phyloP scores from a whole-genome alignment of 2,888 invertebrate species.

The Smittia aterrima region DNA sequence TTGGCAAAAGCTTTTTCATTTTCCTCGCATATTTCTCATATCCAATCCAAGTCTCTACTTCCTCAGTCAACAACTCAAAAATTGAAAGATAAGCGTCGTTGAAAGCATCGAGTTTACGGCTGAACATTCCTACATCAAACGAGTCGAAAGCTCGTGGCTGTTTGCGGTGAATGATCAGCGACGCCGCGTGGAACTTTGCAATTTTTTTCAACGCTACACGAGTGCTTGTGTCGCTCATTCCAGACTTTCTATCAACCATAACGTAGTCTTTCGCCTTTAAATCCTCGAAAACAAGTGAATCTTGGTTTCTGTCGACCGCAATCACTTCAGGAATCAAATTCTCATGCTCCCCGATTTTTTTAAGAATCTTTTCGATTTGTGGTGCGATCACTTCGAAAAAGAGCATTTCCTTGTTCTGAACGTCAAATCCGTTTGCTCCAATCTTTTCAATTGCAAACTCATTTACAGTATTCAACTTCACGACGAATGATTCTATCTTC shows the following conservation, averaged over 20 bases:
- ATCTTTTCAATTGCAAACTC: background rate
- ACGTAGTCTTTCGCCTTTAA: constrained; percentile 57
- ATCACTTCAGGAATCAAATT: constrained; percentile 51
- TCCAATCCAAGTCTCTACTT: constrained; percentile 54
- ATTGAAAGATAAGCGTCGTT: constrained; percentile 45
- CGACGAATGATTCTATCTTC: background rate
- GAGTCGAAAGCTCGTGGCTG: constrained; percentile 46
- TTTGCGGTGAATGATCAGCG: constrained; percentile 53
- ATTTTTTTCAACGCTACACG: constrained; percentile 56
- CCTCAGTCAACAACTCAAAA: constrained; percentile 47
- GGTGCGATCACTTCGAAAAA: constrained; percentile 50
- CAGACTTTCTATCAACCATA: constrained; percentile 56
- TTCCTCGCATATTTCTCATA: constrained; percentile 53
- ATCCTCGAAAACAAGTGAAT: constrained; percentile 52
- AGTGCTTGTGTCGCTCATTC: constrained; percentile 59
- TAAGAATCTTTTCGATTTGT: constrained; percentile 50
- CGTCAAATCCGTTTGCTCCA: constrained; percentile 7
- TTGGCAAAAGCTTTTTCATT: constrained; percentile 51
- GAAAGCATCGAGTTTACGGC: constrained; percentile 47
- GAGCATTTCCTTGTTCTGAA: constrained; percentile 42
- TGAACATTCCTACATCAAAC: constrained; percentile 43
- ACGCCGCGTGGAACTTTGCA: constrained; percentile 59
- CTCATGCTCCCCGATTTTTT: constrained; percentile 48
- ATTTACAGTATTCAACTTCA: background rate
- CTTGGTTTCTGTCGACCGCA: constrained; percentile 44